Conservation (phyloP, 1,140 invertebrate genomes). For the Drosophila lacteicornis region DNA sequence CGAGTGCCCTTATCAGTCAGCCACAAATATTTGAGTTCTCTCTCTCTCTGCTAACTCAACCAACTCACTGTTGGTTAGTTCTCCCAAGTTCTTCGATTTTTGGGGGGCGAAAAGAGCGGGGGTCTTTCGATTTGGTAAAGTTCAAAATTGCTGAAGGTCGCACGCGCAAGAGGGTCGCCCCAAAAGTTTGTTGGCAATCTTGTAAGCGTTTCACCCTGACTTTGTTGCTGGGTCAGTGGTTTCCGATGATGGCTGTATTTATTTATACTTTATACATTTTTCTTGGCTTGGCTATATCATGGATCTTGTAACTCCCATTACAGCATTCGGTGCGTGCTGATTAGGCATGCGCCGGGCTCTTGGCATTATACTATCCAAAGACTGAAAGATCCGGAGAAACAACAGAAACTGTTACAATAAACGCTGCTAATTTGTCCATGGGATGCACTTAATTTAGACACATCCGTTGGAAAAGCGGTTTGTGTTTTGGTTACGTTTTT, state of each 20-base stretch:
- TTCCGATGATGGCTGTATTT: slow-evolving; percentile 26
- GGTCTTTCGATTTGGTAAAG: slow-evolving; percentile 27
- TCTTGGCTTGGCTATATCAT: neutral
- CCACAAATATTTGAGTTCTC: slow-evolving; percentile 46
- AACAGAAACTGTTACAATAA: slow-evolving; percentile 31
- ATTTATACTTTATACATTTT: neutral
- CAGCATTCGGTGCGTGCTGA: slow-evolving; percentile 54
- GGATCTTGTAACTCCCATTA: slow-evolving; percentile 11
- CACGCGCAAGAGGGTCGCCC: slow-evolving; percentile 39
- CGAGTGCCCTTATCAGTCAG: slow-evolving; percentile 35
- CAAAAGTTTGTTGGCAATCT: slow-evolving; percentile 22
- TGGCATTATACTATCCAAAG: neutral
- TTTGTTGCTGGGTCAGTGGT: slow-evolving; percentile 52
- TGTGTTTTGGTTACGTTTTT: slow-evolving; percentile 20
- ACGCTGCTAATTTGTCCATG: slow-evolving; percentile 43
- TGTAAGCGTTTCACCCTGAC: slow-evolving; percentile 32
- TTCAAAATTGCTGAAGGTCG: slow-evolving; percentile 56
- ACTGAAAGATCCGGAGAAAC: slow-evolving; percentile 25
- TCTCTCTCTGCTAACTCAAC: slow-evolving; percentile 11
- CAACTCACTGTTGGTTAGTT: slow-evolving; percentile 5
- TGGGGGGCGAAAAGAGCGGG: slow-evolving; percentile 18
- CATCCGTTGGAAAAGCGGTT: slow-evolving; percentile 55
- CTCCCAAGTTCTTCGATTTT: slow-evolving; percentile 4
- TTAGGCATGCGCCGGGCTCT: slow-evolving; percentile 62
- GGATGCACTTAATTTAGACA: slow-evolving; percentile 70